Percentiles rank a stretch among this genome's conserved stretches.
Conservation (phyloP, 2,113 vertebrate genomes). For the Apteryx mantelli region DNA sequence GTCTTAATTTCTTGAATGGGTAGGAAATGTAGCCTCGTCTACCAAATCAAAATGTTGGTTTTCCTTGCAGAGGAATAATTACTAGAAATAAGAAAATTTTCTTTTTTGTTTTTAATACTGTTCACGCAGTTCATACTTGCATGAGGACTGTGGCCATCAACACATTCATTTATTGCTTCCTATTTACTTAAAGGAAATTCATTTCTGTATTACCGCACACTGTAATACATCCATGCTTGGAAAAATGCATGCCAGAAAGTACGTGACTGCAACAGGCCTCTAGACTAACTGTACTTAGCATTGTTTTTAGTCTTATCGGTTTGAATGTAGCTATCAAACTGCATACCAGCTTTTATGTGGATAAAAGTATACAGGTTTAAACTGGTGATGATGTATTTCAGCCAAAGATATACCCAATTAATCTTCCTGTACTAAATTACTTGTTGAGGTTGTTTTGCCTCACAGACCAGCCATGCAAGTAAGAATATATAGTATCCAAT, state of each 20-base stretch:
- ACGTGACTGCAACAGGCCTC: background rate
- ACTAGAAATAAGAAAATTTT: background rate
- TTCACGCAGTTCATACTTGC: background rate
- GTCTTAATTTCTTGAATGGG: background rate
- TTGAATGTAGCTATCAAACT: background rate
- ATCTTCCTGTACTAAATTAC: background rate
- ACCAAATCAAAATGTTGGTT: background rate
- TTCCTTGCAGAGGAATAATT: background rate
- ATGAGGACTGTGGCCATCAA: background rate
- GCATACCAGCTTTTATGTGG: accelerated
- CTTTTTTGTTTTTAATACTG: background rate
- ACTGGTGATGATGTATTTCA: background rate
- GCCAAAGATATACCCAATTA: background rate
- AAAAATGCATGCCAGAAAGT: background rate
- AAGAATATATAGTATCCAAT: background rate
- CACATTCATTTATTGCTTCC: accelerated
- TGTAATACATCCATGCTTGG: background rate
- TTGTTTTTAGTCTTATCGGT: background rate
- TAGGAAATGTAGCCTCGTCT: background rate
- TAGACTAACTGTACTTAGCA: background rate
- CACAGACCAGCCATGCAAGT: background rate
- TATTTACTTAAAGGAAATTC: background rate
- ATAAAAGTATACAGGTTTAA: background rate
- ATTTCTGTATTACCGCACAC: background rate
- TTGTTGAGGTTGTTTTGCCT: background rate